A percentile compares a stretch with the other conserved stretches of the same genome.
Conservation (phyloP, 2,888 invertebrate genomes). For the Aricia artaxerxes region DNA sequence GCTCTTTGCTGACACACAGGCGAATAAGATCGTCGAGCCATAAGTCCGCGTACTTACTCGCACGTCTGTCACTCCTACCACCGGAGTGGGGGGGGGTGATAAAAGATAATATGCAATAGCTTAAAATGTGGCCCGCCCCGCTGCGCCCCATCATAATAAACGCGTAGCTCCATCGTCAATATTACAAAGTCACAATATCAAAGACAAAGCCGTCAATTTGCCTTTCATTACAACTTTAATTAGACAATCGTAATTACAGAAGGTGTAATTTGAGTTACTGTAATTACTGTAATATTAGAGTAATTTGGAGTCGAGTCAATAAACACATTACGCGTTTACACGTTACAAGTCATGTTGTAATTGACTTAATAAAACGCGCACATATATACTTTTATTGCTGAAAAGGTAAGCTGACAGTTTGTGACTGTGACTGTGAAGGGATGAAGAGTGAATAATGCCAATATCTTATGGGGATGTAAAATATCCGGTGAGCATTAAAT, state of each 20-base stretch:
- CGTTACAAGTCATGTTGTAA: not conserved
- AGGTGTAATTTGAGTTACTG: not conserved
- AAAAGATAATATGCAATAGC: no score
- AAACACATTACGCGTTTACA: not conserved
- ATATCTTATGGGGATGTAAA: no score
- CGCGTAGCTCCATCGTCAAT: not conserved
- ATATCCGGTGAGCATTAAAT: no score
- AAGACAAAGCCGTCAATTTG: not conserved
- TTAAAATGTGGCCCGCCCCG: no score
- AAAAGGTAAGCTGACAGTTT: not conserved
- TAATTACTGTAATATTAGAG: slow-evolving; percentile 1
- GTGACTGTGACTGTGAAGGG: no score
- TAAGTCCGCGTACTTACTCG: no score
- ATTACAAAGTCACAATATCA: slow-evolving; percentile 1
- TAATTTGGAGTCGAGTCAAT: not conserved
- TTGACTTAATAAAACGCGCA: not conserved
- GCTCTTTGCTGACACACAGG: no score
- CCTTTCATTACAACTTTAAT: slow-evolving; percentile 2
- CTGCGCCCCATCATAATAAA: no score
- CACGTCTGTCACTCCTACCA: no score
- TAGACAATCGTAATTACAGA: not conserved
- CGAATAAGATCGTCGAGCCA: no score
- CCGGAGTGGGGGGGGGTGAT: no score
- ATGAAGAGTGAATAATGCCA: no score
- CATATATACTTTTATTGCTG: not conserved